Base-by-base conservation (phyloP, 2,797 vertebrate species). In the Scyliorhinus canicula region DNA sequence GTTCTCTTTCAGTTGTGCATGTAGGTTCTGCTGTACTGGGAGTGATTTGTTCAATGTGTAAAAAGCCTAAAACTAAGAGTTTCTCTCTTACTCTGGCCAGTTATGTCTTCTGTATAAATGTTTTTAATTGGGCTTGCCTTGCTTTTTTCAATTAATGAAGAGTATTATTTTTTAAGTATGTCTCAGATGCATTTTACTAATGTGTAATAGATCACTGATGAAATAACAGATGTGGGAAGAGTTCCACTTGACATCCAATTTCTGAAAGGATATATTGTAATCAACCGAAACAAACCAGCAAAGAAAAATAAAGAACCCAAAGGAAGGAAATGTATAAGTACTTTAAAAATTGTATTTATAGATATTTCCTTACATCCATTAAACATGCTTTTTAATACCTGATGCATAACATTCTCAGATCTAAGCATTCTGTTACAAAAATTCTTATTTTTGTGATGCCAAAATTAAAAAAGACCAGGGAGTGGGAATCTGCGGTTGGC, bases 1-100 rank as follows among this genome's bases (percentile, higher is more conserved):
- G 63, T n/a, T 63, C 57, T 21, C 77, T 82, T 82, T 44, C n/a
- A 35, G 21, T 91, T 91, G 57, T 60, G 14, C 35, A 8, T 63
- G 16, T 60, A 63, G 88, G 19, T 21, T n/a, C 55, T 63, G 57
- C 88, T 63, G 57, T 91, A n/a, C 88, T 91, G 88, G 88, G 60
- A 91, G 57, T 91, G 88, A 91, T 63, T 91, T 91, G 88, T 63
- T 91, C 88, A 91, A 91, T n/a, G 55, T n/a, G 63, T 40, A 63
- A 91, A 63, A 5, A 40, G 88, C 35, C 88, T 82, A 91, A 91
- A 63, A 63, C 88, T 35, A 6, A 91, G n/a, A 44, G 88, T 19
- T 91, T 91, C 57, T 28, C 35, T n/a, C 57, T 57, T 63, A 21
- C 21, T 60, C n/a, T 91, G 57, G 85, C 4, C 50, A 35, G 85